A percentile compares a stretch with the other conserved stretches of the same genome.
Conservation (phyloP, 2,888 invertebrate species). For the Zaprionus lineosus region DNA sequence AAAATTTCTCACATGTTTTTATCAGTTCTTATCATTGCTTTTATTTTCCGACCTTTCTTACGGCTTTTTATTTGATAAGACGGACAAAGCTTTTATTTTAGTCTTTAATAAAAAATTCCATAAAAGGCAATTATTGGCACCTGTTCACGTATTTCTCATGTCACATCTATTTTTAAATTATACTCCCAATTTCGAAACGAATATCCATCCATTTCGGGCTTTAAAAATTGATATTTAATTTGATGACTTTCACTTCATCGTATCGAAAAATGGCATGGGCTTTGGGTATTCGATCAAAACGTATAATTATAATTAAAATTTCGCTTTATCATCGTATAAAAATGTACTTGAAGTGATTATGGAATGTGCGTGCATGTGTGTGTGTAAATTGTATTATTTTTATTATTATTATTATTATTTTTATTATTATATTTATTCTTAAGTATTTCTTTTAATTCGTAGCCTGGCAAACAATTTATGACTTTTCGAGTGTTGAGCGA, state of each 20-base stretch:
- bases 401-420: slow-evolving; percentile 23
- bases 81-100: neutral
- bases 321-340: slow-evolving; percentile 37
- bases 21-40: neutral
- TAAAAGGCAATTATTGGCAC: neutral
- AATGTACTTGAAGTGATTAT: slow-evolving; percentile 50
- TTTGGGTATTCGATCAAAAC: slow-evolving; percentile 20
- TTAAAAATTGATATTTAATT: slow-evolving; percentile 44
- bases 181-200: neutral
- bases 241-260: slow-evolving; percentile 55
- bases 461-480: slow-evolving; percentile 65
- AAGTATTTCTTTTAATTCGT: slow-evolving; percentile 35
- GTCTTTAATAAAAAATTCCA: neutral
- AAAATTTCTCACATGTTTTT: too few species aligned
- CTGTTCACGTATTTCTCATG: neutral
- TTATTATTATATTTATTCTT: slow-evolving; percentile 19
- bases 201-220: too few species aligned
- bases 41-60: neutral
- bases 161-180: slow-evolving; percentile 27
- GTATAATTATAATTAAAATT: slow-evolving; percentile 54
- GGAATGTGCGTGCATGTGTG: slow-evolving; percentile 5
- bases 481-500: slow-evolving; percentile 56
- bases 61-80: neutral
- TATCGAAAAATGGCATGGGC: neutral
- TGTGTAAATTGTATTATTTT: slow-evolving; percentile 6